phyloP scores from a whole-genome alignment of 2,888 invertebrate genomes.

The Dermolepida albohirtum region DNA sequence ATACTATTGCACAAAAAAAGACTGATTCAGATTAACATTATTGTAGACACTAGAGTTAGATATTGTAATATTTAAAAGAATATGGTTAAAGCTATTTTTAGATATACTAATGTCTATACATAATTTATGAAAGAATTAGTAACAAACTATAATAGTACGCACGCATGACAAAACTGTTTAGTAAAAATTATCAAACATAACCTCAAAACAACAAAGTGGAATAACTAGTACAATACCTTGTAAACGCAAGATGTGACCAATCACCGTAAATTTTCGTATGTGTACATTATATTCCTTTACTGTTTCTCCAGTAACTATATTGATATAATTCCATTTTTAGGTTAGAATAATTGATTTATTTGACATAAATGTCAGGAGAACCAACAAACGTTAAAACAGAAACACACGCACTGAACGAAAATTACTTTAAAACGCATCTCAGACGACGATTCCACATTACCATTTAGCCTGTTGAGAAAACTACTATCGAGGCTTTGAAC shows the following conservation, averaged over 20 bases:
- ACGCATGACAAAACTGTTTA: conserved; percentile 5
- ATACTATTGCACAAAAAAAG: too few species aligned
- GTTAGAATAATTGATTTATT: conserved; percentile 13
- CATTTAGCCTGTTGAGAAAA: conserved; percentile 42
- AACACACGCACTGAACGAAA: conserved; percentile 27
- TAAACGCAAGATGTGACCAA: conserved; percentile 40
- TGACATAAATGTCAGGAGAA: conserved; percentile 25
- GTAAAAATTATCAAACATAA: conserved; percentile 22
- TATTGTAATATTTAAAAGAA: too few species aligned
- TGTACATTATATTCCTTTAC: conserved; percentile 13
- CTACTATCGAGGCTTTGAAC: conserved; percentile 45
- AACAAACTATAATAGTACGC: too few species aligned
- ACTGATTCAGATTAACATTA: too few species aligned
- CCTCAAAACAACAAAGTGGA: conserved; percentile 20
- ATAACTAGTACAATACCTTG: conserved; percentile 2
- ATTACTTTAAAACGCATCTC: conserved; percentile 29
- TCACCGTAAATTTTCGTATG: conserved; percentile 9
- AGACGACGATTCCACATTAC: conserved; percentile 40
- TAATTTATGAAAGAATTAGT: too few species aligned
- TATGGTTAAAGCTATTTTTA: too few species aligned
- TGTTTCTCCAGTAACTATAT: neutral
- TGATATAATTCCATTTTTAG: conserved; percentile 10
- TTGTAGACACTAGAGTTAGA: too few species aligned
- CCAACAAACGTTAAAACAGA: conserved; percentile 16
- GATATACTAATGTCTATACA: too few species aligned